phyloP scores from a whole-genome alignment of 2,888 invertebrate genomes.

The Coronaproctus castanopsis region DNA sequence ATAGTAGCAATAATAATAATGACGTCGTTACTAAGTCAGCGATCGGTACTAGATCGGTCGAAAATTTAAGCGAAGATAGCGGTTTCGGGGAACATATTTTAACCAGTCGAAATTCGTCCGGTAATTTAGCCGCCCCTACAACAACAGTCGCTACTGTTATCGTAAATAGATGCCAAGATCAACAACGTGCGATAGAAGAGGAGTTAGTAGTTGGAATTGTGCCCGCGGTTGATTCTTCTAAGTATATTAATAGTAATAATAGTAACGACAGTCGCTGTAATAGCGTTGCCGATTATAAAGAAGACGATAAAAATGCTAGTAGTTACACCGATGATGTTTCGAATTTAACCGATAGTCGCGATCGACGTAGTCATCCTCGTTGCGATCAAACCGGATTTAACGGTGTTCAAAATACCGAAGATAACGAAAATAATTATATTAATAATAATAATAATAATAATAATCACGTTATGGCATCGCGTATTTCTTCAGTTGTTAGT shows the following conservation, averaged over 20 bases:
- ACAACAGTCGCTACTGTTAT: conserved; percentile 13
- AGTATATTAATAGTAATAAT: no score
- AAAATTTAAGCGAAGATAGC: conserved; percentile 61
- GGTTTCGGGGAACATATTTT: conserved; percentile 31
- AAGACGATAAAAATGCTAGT: conserved; percentile 18
- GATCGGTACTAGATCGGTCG: conserved; percentile 33
- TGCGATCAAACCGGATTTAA: conserved; percentile 11
- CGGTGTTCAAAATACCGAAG: conserved; percentile 13
- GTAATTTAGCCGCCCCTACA: conserved; percentile 6
- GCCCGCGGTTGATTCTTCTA: not conserved
- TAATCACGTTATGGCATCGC: conserved; percentile 17
- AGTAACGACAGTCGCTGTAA: no score
- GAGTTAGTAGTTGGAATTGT: conserved; percentile 17
- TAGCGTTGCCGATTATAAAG: conserved; percentile 16
- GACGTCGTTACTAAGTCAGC: no score
- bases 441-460: not conserved
- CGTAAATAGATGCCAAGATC: conserved; percentile 13
- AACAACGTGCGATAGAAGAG: conserved; percentile 15
- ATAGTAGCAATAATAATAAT: conserved; percentile 16
- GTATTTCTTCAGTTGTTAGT: conserved; percentile 27
- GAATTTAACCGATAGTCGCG: conserved; percentile 24
- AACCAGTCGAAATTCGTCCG: not conserved
- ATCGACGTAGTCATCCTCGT: not conserved
- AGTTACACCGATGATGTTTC: conserved; percentile 21
- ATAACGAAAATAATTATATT: conserved; percentile 1